Base-by-base conservation (phyloP, 2,888 invertebrate genomes). In the Alcis repandata region DNA sequence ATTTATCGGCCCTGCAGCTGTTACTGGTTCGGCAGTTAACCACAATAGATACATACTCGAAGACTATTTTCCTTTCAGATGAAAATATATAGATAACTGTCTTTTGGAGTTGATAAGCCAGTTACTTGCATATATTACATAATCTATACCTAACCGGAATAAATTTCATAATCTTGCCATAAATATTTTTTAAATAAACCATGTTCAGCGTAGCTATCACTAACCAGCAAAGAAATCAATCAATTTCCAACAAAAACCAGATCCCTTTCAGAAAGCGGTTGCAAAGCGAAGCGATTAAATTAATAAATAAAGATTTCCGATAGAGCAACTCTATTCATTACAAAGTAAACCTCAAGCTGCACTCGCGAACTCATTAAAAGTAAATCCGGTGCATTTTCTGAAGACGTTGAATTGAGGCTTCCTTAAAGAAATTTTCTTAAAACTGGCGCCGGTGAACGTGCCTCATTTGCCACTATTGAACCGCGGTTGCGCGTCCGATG, bases 351-450 rank as follows among this genome's bases (percentile, higher is more conserved):
- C 89, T 82, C 86, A 86, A 90, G 85, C 89, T 87, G 87, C 84
- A 85, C 87, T 85, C 86, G 87, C 84, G 83, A 88, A 92, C 91
- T 93, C 92, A 92, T 93, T 93, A 92, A 92, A 92, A 92, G 89
- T 90, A 91, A 91, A 92, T 91, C 91, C 87, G 83, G 85, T 85
- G 91, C 89, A 89, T 89, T 91, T 91, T 91, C 89, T 86, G 90
- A 90, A 91, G 92, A 90, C 89, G 89, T 75, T 88, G 90, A 90
- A 90, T 91, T 89, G 89, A 89, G 82, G 85, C 84, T 88, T 86
- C 87, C 85, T 85, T 88, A 85, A 86, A 88, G 88, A 87, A 87
- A 88, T 88, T 83, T 90, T 84, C 90, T 90, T 90, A 88, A 89
- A 89, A 88, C 88, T 89, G 79, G 85, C 85, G n/a, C n/a, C n/a